Evolutionary conservation across 2,888 invertebrate species (phyloP).

Genomic region (Nineta flava): DNA sequence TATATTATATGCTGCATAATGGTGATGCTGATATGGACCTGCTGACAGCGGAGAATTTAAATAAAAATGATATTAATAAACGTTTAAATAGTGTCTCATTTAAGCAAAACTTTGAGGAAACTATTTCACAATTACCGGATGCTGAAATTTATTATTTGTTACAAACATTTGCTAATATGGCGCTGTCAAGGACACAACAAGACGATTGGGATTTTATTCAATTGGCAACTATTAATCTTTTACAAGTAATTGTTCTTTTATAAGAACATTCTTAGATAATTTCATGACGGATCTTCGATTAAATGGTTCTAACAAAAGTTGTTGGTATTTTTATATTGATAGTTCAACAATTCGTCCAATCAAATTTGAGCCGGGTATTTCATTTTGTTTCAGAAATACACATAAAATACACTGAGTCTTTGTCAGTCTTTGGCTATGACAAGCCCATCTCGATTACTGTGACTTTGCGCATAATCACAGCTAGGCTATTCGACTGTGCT

Average conservation of each 20-base stretch:
- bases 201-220: constrained; percentile 46
- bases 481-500: too few relatives aligned
- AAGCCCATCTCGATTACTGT: too few relatives aligned
- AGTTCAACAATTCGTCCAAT: too few relatives aligned
- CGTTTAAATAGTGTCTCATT: background rate
- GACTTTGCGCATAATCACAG: too few relatives aligned
- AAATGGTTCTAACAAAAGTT: too few relatives aligned
- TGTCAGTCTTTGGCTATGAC: too few relatives aligned
- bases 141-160: constrained; percentile 63
- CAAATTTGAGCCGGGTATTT: too few relatives aligned
- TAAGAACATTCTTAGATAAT: too few relatives aligned
- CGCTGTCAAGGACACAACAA: constrained; percentile 38
- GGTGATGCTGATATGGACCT: constrained; percentile 30
- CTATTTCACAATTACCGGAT: constrained; percentile 43
- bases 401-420: too few relatives aligned
- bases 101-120: constrained; percentile 41
- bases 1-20: constrained; percentile 44
- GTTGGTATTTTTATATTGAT: too few relatives aligned
- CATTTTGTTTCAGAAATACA: too few relatives aligned
- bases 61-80: constrained; percentile 1
- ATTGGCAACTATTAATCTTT: constrained; percentile 47
- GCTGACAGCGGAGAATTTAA: constrained; percentile 19
- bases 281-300: too few relatives aligned
- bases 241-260: constrained; percentile 38
- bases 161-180: constrained; percentile 68